Evolutionary conservation across 2,797 vertebrate genomes (phyloP).

Genomic region (Tauraco hartlaubi): DNA sequence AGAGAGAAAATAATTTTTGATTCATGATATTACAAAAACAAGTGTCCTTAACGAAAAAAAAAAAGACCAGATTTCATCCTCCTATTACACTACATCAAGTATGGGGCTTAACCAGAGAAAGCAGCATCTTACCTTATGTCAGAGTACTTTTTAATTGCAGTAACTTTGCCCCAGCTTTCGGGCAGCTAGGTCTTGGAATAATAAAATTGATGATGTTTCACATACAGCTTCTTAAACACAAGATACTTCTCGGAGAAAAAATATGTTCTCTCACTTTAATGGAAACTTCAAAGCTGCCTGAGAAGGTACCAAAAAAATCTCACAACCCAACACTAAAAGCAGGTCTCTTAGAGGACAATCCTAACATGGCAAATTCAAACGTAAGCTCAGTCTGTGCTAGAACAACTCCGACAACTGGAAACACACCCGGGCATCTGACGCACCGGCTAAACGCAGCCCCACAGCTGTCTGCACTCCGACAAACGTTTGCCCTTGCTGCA

Average conservation of each 20-base stretch:
- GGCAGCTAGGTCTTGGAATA: background rate
- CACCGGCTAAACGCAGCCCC: too few species aligned
- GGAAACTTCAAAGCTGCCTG: background rate
- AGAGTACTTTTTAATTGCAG: background rate
- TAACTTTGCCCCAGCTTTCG: background rate
- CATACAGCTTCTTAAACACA: slow-evolving; percentile 36
- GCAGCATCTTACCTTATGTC: background rate
- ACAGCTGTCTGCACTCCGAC: fast-evolving
- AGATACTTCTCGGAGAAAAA: slow-evolving; percentile 17
- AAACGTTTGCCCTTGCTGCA: background rate
- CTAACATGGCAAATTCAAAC: background rate
- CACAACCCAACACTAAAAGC: background rate
- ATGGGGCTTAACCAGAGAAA: background rate
- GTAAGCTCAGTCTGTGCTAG: slow-evolving; percentile 1
- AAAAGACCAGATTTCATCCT: background rate
- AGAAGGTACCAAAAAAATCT: background rate
- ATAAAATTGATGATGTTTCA: slow-evolving; percentile 21
- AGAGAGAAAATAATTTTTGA: slow-evolving; percentile 58
- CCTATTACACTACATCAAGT: background rate
- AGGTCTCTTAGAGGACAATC: slow-evolving; percentile 25
- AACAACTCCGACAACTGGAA: background rate
- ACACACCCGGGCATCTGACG: background rate
- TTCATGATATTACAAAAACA: slow-evolving; percentile 17
- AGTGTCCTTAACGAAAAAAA: background rate
- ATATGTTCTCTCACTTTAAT: background rate